Percentiles rank a stretch among this genome's conserved stretches.
These are phyloP conservation scores for Nannoperca australis DNA, from an alignment of 2,797 vertebrate species.

Conservation along the genomic window DNA sequence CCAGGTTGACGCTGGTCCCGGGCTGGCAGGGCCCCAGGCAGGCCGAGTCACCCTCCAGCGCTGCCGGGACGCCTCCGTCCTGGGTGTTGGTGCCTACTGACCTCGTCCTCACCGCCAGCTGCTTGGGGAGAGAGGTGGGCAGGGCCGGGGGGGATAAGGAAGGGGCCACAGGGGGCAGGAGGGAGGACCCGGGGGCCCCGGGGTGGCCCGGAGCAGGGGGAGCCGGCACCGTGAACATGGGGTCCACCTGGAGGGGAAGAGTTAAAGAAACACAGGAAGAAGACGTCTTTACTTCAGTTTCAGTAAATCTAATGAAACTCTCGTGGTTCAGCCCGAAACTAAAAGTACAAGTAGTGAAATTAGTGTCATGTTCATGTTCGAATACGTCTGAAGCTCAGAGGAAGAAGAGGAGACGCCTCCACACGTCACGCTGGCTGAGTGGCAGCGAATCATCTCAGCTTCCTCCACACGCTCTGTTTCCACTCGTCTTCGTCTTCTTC, in stretches of 20 bases:
- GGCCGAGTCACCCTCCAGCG: constrained; percentile 90
- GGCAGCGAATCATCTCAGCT: no score
- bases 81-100: constrained; percentile 98
- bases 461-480: no score
- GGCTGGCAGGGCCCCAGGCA: constrained; percentile 96
- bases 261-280: background rate
- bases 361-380: no score
- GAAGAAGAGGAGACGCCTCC: no score
- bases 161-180: constrained; percentile 48
- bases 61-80: constrained; percentile 81
- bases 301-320: no score
- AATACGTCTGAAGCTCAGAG: no score
- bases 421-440: no score
- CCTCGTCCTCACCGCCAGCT: constrained; percentile 93
- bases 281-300: background rate
- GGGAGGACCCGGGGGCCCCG: constrained; percentile 84
- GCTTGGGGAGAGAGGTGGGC: constrained; percentile 89
- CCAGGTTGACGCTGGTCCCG: constrained; percentile 97
- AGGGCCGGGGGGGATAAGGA: constrained; percentile 84
- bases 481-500: no score
- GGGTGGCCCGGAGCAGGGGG: constrained; percentile 87
- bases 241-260: constrained; percentile 87
- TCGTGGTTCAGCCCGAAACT: no score
- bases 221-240: constrained; percentile 94
- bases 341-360: no score